Evolutionary conservation across 1,140 invertebrate species (phyloP).

Genomic region (Diorhabda sublineata): DNA sequence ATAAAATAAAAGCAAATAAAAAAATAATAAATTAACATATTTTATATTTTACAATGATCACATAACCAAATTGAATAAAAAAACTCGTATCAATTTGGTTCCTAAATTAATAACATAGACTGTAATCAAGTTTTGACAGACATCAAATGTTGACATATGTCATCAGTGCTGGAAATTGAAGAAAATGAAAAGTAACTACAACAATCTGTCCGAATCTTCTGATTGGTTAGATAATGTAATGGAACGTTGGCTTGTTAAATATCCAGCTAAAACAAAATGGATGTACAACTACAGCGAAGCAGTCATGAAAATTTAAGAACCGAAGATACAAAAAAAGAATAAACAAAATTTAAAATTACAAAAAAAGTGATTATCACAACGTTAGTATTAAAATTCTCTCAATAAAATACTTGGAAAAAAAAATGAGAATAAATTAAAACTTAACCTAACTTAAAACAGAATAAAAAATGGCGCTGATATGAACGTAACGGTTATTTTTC

Average conservation of each 20-base stretch:
- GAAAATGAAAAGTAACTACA: too few species aligned
- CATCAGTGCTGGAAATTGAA: too few species aligned
- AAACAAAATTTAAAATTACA: slow-evolving; percentile 11
- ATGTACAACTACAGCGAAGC: too few species aligned
- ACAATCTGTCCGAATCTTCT: too few species aligned
- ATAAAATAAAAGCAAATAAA: too few species aligned
- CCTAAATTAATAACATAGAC: too few species aligned
- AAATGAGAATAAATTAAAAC: slow-evolving; percentile 15
- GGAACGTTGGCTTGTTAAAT: too few species aligned
- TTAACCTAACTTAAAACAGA: slow-evolving; percentile 14
- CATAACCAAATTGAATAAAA: slow-evolving; percentile 10
- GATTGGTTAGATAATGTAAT: too few species aligned
- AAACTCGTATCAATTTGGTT: background rate
- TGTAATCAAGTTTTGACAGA: too few species aligned
- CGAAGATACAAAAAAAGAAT: slow-evolving; percentile 3
- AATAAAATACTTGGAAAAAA: slow-evolving; percentile 10
- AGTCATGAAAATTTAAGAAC: too few species aligned
- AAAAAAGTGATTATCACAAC: slow-evolving; percentile 19
- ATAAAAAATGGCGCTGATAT: slow-evolving; percentile 6
- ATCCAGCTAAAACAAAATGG: too few species aligned
- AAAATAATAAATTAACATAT: slow-evolving; percentile 19
- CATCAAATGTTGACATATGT: too few species aligned
- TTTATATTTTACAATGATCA: slow-evolving; percentile 24
- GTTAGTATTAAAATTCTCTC: slow-evolving; percentile 17
- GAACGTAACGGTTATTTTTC: slow-evolving; percentile 4